phyloP scores from a whole-genome alignment of 2,888 invertebrate species.

The Incurvaria masculella region DNA sequence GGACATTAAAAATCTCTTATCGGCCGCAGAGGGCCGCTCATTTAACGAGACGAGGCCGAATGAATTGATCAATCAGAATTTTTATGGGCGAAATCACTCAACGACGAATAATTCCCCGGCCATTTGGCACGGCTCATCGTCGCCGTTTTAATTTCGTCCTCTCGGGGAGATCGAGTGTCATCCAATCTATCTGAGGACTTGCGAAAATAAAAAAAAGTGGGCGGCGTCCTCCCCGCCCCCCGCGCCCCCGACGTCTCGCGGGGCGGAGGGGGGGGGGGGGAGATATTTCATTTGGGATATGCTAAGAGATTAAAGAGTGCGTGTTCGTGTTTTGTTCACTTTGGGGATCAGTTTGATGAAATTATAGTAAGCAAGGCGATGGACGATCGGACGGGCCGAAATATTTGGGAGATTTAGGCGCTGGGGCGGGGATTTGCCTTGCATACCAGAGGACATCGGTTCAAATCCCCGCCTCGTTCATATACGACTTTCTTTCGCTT shows the following conservation, averaged over 20 bases:
- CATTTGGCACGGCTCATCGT: constrained; percentile 50
- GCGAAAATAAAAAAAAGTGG: constrained; percentile 29
- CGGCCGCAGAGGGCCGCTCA: background rate
- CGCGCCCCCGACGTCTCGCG: background rate
- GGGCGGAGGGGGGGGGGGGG: background rate
- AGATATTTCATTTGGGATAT: background rate
- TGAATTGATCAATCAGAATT: constrained; percentile 57
- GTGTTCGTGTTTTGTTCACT: background rate
- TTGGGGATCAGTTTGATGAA: too few relatives aligned
- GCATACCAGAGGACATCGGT: too few relatives aligned
- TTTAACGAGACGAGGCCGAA: constrained; percentile 32
- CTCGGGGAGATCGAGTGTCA: constrained; percentile 55
- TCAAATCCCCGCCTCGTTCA: too few relatives aligned
- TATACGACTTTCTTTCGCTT: too few relatives aligned
- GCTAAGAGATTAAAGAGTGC: background rate
- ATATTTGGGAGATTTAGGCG: too few relatives aligned
- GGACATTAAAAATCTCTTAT: background rate
- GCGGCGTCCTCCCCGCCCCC: constrained; percentile 22
- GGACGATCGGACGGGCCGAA: too few relatives aligned
- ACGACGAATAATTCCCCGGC: constrained; percentile 52
- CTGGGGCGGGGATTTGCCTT: too few relatives aligned
- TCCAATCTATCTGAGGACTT: constrained; percentile 53
- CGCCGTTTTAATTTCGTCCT: constrained; percentile 54
- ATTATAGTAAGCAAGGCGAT: too few relatives aligned
- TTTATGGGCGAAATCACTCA: constrained; percentile 55